Evolutionary conservation across 2,888 invertebrate species (phyloP).

Genomic region (Tenthredo livida): DNA sequence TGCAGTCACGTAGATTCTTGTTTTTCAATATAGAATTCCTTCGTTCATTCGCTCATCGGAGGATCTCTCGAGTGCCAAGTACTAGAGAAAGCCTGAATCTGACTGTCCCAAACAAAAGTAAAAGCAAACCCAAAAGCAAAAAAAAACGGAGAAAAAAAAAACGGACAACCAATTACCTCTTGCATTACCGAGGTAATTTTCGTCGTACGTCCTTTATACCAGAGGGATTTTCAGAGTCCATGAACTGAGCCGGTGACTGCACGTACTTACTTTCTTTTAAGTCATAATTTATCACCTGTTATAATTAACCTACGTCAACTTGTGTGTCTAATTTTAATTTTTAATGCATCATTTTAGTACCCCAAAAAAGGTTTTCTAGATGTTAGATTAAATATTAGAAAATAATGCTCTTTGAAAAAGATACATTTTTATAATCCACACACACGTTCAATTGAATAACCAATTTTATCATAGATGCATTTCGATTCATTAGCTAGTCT

Average conservation of each 20-base stretch:
- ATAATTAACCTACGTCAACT: background rate
- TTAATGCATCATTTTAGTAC: background rate
- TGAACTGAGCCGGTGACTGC: background rate
- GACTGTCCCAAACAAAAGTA: background rate
- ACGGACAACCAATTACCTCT: background rate
- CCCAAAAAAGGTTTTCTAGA: background rate
- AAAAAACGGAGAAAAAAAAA: background rate
- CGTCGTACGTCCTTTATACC: conserved; percentile 7
- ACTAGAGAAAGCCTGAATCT: background rate
- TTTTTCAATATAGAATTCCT: background rate
- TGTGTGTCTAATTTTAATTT: background rate
- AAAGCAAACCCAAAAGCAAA: background rate
- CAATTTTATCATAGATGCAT: background rate
- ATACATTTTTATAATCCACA: background rate
- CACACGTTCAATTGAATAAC: background rate
- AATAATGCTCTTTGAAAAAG: background rate
- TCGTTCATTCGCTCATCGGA: background rate
- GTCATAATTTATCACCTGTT: background rate
- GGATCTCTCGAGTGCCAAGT: background rate
- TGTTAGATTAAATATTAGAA: background rate
- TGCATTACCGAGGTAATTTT: conserved; percentile 6
- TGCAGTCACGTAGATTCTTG: background rate
- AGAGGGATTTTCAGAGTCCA: background rate
- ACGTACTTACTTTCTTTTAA: background rate
- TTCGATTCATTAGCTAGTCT: background rate